Conservation (phyloP, 1,140 invertebrate species). For the Propsilocerus akamusi region DNA sequence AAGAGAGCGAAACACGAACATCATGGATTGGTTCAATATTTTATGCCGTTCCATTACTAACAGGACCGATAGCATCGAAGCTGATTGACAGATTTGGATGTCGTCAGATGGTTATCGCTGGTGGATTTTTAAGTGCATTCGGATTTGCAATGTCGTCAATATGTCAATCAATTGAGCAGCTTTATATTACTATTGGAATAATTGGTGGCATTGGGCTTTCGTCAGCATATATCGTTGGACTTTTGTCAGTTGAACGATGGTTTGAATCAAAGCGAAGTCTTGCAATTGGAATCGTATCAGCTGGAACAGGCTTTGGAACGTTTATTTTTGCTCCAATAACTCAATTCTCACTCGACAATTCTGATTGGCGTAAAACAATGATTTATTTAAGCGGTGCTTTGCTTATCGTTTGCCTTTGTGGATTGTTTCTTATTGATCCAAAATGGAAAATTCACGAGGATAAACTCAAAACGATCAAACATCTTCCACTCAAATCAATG, state of each 20-base stretch:
- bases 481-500: no score
- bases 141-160: not conserved
- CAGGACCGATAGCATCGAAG: not conserved
- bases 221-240: not conserved
- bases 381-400: not conserved
- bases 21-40: slow-evolving; percentile 2
- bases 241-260: not conserved
- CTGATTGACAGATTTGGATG: not conserved
- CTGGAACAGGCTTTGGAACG: slow-evolving; percentile 72
- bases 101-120: not conserved
- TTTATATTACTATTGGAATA: not conserved
- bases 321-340: not conserved
- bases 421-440: not conserved
- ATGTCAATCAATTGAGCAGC: not conserved
- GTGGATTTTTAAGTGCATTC: not conserved
- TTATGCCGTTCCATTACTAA: not conserved
- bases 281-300: slow-evolving; percentile 40
- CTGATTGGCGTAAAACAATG: not conserved
- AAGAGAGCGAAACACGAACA: not conserved
- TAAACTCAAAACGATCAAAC: not conserved
- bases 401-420: not conserved
- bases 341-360: not conserved
- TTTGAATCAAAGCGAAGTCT: not conserved
- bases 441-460: not conserved
- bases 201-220: not conserved